A percentile compares a stretch with the other conserved stretches of the same genome.
phyloP scores from a whole-genome alignment of 2,888 invertebrate species.

The Blastobasis adustella region DNA sequence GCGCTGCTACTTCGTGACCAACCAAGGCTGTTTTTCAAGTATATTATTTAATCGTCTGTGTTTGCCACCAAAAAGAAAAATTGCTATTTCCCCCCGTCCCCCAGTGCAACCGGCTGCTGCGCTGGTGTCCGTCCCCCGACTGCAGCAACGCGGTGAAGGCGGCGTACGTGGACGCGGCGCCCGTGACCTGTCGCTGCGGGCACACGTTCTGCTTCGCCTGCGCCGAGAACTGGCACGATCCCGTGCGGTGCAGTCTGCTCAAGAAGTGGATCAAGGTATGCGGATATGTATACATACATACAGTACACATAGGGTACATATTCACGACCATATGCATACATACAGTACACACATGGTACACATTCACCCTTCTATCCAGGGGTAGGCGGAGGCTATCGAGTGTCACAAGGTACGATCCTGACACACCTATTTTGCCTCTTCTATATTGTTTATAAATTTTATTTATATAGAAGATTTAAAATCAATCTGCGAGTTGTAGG shows the following conservation, averaged over 20 bases:
- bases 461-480: no score
- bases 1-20: no score
- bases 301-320: neutral
- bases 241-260: slow-evolving; percentile 94
- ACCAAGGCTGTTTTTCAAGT: no score
- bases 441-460: no score
- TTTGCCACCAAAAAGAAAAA: no score
- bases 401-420: no score
- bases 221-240: slow-evolving; percentile 98
- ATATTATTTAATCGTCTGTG: no score
- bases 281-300: no score
- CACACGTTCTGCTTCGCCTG: slow-evolving; percentile 97
- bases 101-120: slow-evolving; percentile 94
- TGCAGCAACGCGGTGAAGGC: slow-evolving; percentile 97
- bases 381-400: no score
- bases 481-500: no score
- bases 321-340: neutral
- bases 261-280: slow-evolving; percentile 93
- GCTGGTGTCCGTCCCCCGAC: slow-evolving; percentile 99
- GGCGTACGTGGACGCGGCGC: slow-evolving; percentile 91
- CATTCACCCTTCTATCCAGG: neutral
- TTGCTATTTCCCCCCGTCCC: neutral
- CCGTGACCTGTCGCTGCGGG: slow-evolving; percentile 93
- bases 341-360: neutral
- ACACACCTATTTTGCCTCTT: no score